Conservation (phyloP, 1,140 invertebrate genomes). For the Bombus impatiens region DNA sequence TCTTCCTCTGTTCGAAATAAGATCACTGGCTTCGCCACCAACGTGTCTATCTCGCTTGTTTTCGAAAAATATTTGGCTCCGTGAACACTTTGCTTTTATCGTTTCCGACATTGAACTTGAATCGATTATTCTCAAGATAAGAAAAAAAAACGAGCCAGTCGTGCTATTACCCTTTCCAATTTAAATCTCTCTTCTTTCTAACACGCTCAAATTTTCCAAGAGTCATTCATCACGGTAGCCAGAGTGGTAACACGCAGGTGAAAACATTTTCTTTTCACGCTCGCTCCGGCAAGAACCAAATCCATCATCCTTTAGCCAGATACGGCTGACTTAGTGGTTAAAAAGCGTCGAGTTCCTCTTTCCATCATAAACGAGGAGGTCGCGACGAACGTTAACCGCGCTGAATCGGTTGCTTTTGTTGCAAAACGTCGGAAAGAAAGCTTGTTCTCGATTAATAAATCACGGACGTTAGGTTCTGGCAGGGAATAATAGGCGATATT, state of each 20-base stretch:
- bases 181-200: background rate
- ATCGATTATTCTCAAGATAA: background rate
- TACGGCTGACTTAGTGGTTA: background rate
- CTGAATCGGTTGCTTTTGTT: conserved; percentile 7
- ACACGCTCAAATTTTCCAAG: background rate
- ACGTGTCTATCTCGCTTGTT: no score
- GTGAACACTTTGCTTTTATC: no score
- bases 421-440: conserved; percentile 17
- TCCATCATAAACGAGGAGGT: no score
- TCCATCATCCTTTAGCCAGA: conserved; percentile 2
- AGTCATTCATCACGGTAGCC: background rate
- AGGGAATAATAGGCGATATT: conserved; percentile 35
- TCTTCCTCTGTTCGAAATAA: no score
- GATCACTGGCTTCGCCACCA: no score
- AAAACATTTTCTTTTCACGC: conserved; percentile 21
- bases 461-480: conserved; percentile 2
- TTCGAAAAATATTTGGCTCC: no score
- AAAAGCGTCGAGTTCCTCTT: background rate
- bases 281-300: background rate
- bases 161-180: background rate
- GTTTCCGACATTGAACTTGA: background rate
- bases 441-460: conserved; percentile 39
- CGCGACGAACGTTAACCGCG: background rate
- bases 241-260: background rate
- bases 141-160: background rate